Percentiles rank a stretch among this genome's conserved stretches.
Conservation (phyloP, 23 tunicate species). For the Trididemnum nubilum region DNA sequence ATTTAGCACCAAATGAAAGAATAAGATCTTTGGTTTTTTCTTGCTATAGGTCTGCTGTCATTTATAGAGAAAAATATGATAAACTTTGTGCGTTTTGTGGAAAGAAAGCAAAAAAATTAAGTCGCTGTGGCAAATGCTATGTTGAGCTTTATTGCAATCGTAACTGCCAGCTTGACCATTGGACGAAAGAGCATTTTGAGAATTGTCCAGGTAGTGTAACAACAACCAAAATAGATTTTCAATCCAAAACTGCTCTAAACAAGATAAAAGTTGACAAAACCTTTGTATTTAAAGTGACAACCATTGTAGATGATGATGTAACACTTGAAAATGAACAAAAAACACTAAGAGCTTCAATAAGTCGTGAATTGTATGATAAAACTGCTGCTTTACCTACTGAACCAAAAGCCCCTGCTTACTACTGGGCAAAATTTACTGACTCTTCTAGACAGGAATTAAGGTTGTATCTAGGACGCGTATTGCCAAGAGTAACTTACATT, state of each 20-base stretch:
- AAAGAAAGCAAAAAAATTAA: background rate
- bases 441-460: background rate
- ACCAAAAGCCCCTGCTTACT: background rate
- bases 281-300: background rate
- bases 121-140: constrained; percentile 41
- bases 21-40: constrained; percentile 18
- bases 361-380: background rate
- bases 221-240: background rate
- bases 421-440: constrained; percentile 19
- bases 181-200: constrained; percentile 1
- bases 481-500: background rate
- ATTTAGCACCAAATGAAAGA: constrained; percentile 28
- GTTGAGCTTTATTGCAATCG: constrained; percentile 21
- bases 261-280: constrained; percentile 2
- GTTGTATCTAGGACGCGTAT: background rate
- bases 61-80: constrained; percentile 13
- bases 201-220: constrained; percentile 19
- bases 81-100: constrained; percentile 25
- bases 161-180: constrained; percentile 21
- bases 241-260: too few species aligned
- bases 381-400: background rate
- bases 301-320: background rate
- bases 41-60: constrained; percentile 6
- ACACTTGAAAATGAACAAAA: background rate
- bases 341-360: background rate